Percentiles rank a stretch among this genome's conserved stretches.
Evolutionary conservation across 2,797 vertebrate species (phyloP).

Genomic region (Chromis chromis): DNA sequence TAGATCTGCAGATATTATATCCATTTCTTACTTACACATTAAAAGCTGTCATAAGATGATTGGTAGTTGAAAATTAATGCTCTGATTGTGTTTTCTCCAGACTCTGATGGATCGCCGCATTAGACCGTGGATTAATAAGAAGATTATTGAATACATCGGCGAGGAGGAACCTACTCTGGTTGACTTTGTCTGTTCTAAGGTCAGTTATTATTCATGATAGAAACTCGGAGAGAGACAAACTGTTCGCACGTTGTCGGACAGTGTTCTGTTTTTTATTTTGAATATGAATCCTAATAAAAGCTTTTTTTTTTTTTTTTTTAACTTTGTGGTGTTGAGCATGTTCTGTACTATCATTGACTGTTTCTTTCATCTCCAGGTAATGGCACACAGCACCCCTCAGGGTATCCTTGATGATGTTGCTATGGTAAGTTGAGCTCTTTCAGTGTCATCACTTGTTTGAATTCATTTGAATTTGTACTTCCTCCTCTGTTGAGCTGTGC

Average conservation of each 20-base stretch:
- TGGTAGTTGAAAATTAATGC: neutral
- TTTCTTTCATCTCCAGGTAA: constrained; percentile 86
- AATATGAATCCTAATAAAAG: no score
- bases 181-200: constrained; percentile 99
- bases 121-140: constrained; percentile 99
- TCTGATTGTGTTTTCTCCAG: constrained; percentile 72
- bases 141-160: constrained; percentile 99
- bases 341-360: neutral
- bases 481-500: no score
- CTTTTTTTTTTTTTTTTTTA: neutral
- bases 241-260: neutral
- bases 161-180: constrained; percentile 98
- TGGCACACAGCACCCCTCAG: constrained; percentile 98
- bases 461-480: neutral
- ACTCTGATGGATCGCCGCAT: constrained; percentile 97
- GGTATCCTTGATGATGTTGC: constrained; percentile 99
- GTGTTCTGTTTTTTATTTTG: neutral
- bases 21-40: neutral
- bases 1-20: neutral
- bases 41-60: neutral
- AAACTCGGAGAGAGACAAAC: neutral
- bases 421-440: constrained; percentile 88
- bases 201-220: constrained; percentile 59
- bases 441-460: neutral
- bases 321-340: neutral